Base-by-base conservation (phyloP, 1,140 invertebrate genomes). In the Drosophila rufa region DNA sequence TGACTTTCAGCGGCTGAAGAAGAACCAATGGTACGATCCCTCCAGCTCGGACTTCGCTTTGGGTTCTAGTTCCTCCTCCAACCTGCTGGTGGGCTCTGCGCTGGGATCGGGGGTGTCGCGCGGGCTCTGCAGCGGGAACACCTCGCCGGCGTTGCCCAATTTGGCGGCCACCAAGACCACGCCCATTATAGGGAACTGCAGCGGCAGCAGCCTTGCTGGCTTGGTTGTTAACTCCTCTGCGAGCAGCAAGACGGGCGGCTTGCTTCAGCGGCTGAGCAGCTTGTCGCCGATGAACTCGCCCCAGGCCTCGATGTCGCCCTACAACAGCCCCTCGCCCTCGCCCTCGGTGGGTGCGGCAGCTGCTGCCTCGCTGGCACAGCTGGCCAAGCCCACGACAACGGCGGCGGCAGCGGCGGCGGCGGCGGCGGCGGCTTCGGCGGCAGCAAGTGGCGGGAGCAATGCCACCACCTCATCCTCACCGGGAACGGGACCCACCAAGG, bases 1-100 rank as follows among this genome's bases (percentile, higher is more conserved):
- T 93, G 98, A 99, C 92, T 96, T 96, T 14, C 98, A 99, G 92
- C 94, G 98, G 11, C 94, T 99, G 19, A 98, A 99, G 93, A 98
- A 98, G 82, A 95, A 96, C 82, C 96, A 98, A 80, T 97, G 98
- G 93, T 97, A 97, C 91, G 97, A 97, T 93, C 96, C 96, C 53
- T 60, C 71, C 2, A 61, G 73, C 14, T 71, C 65, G 0, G 91
- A 92, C 40, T 80, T 80, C 14, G 62, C 36, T 19, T 3, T 79
- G n/a, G 67, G 79, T 25, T 76, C 80, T 1, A 59, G 40, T 55
- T 55, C 74, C 19, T 46, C 74, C 9, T 36, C 74, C 12, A 75
- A 17, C 17, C 25, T 69, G 30, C 5, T 22, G 8, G 22, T 55
- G 0, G 67, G 64, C 0, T 66, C 71, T 5, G 51, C 53, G 0